These are phyloP conservation scores for Leptobrachium leishanense DNA, from an alignment of 2,113 vertebrate species.

Conservation along the genomic window DNA sequence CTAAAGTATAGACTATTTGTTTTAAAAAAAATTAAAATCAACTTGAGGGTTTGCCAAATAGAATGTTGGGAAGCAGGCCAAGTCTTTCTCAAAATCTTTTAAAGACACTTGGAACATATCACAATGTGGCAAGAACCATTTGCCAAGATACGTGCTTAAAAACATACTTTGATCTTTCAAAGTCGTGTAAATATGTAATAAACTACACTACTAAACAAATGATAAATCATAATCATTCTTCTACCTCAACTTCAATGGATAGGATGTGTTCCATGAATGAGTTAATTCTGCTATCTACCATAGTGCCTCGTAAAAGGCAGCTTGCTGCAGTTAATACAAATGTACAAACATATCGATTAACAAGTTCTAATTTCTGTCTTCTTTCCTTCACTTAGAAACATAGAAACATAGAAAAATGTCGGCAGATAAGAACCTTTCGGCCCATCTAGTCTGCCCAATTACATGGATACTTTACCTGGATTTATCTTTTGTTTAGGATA, in stretches of 20 bases:
- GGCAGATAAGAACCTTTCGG: too few relatives aligned
- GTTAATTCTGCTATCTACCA: conserved; percentile 79
- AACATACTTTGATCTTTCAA: conserved; percentile 78
- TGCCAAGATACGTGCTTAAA: conserved; percentile 77
- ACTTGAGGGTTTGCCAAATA: conserved; percentile 73
- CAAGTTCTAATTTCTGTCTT: conserved; percentile 64
- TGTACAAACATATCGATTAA: conserved; percentile 72
- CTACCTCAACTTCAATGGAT: conserved; percentile 68
- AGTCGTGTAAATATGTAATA: conserved; percentile 81
- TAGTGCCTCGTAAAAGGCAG: conserved; percentile 72
- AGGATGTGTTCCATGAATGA: conserved; percentile 75
- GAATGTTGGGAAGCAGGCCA: conserved; percentile 69
- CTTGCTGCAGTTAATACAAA: conserved; percentile 73
- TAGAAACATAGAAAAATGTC: too few relatives aligned
- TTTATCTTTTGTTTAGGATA: too few relatives aligned
- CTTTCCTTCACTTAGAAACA: conserved; percentile 68
- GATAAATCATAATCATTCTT: conserved; percentile 75
- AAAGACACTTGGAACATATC: conserved; percentile 76
- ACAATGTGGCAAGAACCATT: conserved; percentile 69
- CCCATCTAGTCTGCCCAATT: too few relatives aligned
- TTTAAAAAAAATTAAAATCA: conserved; percentile 61
- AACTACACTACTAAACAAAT: conserved; percentile 70
- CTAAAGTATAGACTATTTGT: conserved; percentile 67
- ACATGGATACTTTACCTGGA: too few relatives aligned
- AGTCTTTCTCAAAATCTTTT: conserved; percentile 64